These are phyloP conservation scores for Condylura cristata DNA, from an alignment of 2,113 vertebrate species.

Conservation along the genomic window DNA sequence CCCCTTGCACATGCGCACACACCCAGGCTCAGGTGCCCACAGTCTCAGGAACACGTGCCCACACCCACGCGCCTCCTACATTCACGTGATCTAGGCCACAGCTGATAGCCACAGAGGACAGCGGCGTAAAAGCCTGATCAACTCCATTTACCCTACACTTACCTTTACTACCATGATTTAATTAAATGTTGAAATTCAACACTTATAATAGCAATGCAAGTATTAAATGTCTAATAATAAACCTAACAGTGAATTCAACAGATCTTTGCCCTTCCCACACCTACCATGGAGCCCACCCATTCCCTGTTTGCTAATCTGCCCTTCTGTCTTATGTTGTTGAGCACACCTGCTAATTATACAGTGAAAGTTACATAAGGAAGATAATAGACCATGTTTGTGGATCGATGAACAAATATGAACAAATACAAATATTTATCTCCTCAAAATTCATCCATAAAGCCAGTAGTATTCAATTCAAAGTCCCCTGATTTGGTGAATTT, in stretches of 20 bases:
- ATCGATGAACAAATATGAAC: background rate
- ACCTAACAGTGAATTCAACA: background rate
- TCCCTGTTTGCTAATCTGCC: too few relatives aligned
- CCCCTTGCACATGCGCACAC: too few relatives aligned
- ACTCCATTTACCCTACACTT: background rate
- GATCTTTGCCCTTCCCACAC: background rate
- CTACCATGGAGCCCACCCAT: too few relatives aligned
- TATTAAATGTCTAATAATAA: constrained; percentile 15
- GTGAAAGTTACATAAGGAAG: background rate
- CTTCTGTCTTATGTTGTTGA: too few relatives aligned
- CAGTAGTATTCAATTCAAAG: background rate
- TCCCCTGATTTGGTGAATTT: background rate
- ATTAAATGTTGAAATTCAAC: background rate
- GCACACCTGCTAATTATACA: too few relatives aligned
- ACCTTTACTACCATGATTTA: background rate
- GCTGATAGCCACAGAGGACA: too few relatives aligned
- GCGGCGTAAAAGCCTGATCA: too few relatives aligned
- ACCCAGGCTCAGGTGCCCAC: too few relatives aligned
- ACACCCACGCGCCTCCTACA: too few relatives aligned
- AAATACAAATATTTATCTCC: background rate
- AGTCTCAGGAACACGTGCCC: too few relatives aligned
- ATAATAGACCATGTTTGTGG: background rate
- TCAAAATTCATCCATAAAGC: background rate
- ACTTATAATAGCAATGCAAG: background rate
- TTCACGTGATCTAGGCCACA: too few relatives aligned